phyloP scores from a whole-genome alignment of 1,140 invertebrate species.

The Pomacea maculata region DNA sequence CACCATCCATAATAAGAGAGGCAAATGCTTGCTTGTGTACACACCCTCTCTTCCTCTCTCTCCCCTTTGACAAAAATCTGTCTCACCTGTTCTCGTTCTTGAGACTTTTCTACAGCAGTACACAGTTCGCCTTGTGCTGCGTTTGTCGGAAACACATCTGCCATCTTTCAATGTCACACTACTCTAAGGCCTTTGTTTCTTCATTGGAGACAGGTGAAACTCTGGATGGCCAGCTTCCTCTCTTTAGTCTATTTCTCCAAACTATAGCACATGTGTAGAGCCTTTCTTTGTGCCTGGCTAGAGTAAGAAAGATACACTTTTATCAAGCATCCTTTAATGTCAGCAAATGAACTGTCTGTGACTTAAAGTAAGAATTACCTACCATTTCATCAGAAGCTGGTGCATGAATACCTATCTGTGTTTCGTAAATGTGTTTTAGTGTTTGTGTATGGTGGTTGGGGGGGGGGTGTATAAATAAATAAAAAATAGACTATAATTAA shows the following conservation, averaged over 20 bases:
- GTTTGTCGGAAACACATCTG: not conserved
- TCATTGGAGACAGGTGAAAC: not conserved
- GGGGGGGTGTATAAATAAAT: not conserved
- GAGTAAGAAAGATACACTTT: too few species aligned
- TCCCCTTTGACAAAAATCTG: not conserved
- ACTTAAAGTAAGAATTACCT: too few species aligned
- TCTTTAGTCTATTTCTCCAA: too few species aligned
- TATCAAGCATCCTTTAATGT: too few species aligned
- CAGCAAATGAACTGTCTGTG: too few species aligned
- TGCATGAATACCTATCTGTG: not conserved
- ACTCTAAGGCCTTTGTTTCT: not conserved
- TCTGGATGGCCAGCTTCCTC: too few species aligned
- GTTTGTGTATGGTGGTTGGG: not conserved
- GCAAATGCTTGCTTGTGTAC: not conserved
- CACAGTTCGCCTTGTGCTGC: not conserved
- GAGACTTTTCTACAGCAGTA: not conserved
- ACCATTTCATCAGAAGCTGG: too few species aligned
- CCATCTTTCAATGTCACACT: constrained; percentile 1
- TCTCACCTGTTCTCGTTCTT: constrained; percentile 11
- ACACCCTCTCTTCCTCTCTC: not conserved
- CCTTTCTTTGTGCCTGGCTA: too few species aligned
- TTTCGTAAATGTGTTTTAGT: not conserved
- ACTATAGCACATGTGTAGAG: too few species aligned
- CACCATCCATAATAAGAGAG: too few species aligned
- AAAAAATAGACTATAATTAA: not conserved